Evolutionary conservation across 2,113 vertebrate genomes (phyloP), one percentile per base, ranked within the genome.

Genomic region (Aythya baeri): DNA sequence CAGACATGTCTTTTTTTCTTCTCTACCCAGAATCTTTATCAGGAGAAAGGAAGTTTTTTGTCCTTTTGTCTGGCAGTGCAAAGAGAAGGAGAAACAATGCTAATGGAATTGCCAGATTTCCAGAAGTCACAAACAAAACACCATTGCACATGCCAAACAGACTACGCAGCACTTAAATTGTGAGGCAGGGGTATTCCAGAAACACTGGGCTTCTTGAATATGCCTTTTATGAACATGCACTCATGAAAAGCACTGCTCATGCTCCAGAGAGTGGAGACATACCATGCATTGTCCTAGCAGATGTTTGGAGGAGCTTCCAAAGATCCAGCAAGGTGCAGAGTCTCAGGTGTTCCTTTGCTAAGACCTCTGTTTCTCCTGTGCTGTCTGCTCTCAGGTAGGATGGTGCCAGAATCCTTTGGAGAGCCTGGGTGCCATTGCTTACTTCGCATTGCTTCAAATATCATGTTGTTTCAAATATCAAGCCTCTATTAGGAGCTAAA

Each of bases 281-380:
- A 2, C 0, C 14, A 4, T 32, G 11, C 3, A 0, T 25, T 77
- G 26, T 49, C 41, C 41, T 9, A 8, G 46, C 20, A 83, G 50
- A 41, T 11, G 4, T 41, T 44, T 32, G 13, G 21, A 70, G 17
- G 34, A 3, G 76, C 1, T 70, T 89, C 55, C 43, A 66, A 58
- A 74, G n/a, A 8, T 80, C 12, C 34, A 44, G 75, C 80, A 88
- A 88, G 13, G 3, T 55, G 16, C 20, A 85, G 50, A 62, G 78
- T 50, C 31, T 13, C 36, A 50, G 7, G 7, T 15, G 3, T 4
- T 22, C 6, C 11, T 86, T 34, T 68, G 11, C 31, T 80, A 49
- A 66, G 26, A 66, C 70, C 44, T 80, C 49, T 61, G 21, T 36
- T 73, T 76, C 55, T 93, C n/a, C 44, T 70, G 7, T 27, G 9